Percentiles rank a stretch among this genome's conserved stretches.
Conservation (phyloP, 2,888 invertebrate species). For the Hartigia nigra region DNA sequence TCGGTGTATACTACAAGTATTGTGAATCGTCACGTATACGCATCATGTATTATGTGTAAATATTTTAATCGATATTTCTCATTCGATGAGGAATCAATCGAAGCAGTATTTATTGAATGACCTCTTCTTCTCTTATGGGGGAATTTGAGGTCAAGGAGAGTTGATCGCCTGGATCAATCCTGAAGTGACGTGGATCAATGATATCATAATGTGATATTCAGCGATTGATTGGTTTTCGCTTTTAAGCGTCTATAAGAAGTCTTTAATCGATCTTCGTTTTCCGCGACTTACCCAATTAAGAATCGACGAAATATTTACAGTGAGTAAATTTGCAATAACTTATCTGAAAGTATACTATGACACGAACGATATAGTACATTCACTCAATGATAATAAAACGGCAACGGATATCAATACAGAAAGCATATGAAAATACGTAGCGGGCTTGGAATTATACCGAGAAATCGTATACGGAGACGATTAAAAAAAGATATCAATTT, state of each 20-base stretch:
- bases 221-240: neutral
- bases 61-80: slow-evolving; percentile 43
- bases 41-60: slow-evolving; percentile 63
- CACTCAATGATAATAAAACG: slow-evolving; percentile 30
- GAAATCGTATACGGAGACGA: neutral
- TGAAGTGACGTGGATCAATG: neutral
- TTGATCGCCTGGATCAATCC: neutral
- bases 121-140: neutral
- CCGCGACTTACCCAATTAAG: slow-evolving; percentile 22
- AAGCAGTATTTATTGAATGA: slow-evolving; percentile 4
- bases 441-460: neutral
- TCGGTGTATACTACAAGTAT: slow-evolving; percentile 28
- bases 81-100: slow-evolving; percentile 1
- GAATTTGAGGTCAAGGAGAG: neutral
- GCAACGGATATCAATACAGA: slow-evolving; percentile 16
- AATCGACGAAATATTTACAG: slow-evolving; percentile 31
- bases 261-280: neutral
- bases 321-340: slow-evolving; percentile 41
- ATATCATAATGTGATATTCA: neutral
- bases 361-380: slow-evolving; percentile 24
- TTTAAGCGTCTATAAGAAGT: neutral
- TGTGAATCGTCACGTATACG: slow-evolving; percentile 66
- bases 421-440: neutral
- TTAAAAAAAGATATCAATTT: slow-evolving; percentile 27
- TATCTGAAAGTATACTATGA: slow-evolving; percentile 42